Percentiles rank a stretch among this genome's conserved stretches.
Conservation (phyloP, 2,113 vertebrate species). For the Cariama cristata region DNA sequence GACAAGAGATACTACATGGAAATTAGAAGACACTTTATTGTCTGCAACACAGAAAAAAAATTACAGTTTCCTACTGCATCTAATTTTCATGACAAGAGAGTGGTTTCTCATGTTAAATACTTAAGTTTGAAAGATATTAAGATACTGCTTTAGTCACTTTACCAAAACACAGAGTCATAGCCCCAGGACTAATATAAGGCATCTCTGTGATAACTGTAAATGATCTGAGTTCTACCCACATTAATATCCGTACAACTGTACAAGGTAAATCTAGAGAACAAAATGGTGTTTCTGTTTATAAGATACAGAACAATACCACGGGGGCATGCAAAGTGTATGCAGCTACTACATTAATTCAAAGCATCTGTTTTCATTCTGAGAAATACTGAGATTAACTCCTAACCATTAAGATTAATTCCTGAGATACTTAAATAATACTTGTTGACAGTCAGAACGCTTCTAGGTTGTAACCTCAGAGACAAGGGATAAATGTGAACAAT, state of each 20-base stretch:
- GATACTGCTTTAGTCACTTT: neutral
- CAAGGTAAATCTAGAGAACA: neutral
- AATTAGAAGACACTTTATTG: neutral
- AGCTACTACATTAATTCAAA: neutral
- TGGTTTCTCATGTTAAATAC: neutral
- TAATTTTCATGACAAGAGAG: neutral
- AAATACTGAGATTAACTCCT: neutral
- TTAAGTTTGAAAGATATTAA: neutral
- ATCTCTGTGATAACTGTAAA: neutral
- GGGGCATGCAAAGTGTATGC: neutral
- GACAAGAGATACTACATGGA: neutral
- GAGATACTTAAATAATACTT: neutral
- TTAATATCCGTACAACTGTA: neutral
- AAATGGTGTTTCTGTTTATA: neutral
- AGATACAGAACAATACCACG: neutral
- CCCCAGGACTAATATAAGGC: neutral
- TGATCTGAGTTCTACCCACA: neutral
- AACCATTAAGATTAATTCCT: neutral
- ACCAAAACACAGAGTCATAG: neutral
- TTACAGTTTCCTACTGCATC: neutral
- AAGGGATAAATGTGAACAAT: neutral
- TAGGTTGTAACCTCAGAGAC: neutral
- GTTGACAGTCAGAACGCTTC: neutral
- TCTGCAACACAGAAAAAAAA: neutral
- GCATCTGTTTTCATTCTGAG: neutral